These are phyloP conservation scores for Schlechtendalia chinensis DNA, from an alignment of 1,140 invertebrate species.

Conservation along the genomic window DNA sequence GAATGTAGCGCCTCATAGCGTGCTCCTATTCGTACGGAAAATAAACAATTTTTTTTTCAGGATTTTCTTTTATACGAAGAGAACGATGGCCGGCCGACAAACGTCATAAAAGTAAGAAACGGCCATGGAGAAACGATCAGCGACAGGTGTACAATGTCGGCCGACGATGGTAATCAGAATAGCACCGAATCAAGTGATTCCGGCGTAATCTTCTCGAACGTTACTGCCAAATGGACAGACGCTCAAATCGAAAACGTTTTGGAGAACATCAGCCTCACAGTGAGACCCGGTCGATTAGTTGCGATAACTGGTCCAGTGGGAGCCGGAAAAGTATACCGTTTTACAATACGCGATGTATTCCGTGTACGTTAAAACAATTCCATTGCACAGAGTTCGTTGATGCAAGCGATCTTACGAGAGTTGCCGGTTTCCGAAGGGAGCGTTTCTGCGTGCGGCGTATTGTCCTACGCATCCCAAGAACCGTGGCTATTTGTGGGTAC, in stretches of 20 bases:
- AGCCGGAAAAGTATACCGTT: conserved; percentile 68
- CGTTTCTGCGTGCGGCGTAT: conserved; percentile 70
- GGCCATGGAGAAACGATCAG: background rate
- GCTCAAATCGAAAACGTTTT: conserved; percentile 63
- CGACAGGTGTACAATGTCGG: too few species aligned
- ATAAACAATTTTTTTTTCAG: background rate
- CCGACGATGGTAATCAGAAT: background rate
- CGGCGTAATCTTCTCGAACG: conserved; percentile 59
- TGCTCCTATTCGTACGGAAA: background rate
- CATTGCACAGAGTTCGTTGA: conserved; percentile 61
- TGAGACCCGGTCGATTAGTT: conserved; percentile 67
- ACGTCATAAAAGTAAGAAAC: background rate
- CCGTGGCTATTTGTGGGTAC: conserved; percentile 82
- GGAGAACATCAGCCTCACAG: conserved; percentile 64
- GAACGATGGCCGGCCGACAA: background rate
- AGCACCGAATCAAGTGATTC: too few species aligned
- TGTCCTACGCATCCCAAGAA: conserved; percentile 90
- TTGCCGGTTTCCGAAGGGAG: conserved; percentile 67
- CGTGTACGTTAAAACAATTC: too few species aligned
- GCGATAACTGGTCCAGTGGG: conserved; percentile 81
- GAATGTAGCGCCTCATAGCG: background rate
- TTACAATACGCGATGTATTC: too few species aligned
- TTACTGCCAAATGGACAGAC: conserved; percentile 64
- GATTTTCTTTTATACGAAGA: conserved; percentile 15
- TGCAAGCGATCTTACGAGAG: conserved; percentile 79